Base-by-base conservation (phyloP, 2,113 vertebrate species). In the Leucosticte australis region DNA sequence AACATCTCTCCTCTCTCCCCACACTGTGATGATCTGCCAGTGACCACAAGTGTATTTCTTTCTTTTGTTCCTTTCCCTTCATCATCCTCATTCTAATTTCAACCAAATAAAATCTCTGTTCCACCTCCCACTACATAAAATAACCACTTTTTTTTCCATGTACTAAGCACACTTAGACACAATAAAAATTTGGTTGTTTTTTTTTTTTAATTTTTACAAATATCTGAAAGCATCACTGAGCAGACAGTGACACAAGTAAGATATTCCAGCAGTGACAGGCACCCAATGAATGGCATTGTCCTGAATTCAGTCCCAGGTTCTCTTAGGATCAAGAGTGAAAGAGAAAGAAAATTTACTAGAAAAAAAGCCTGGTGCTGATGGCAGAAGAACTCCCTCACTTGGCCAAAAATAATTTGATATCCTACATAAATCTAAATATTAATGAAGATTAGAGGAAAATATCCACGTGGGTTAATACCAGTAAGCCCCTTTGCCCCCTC, bases 151-250 rank as follows among this genome's bases (percentile, higher is more conserved):
- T 31, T 63, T 60, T 27, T 50, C 21, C 23, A 27, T 35, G 22
- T 37, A 78, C 69, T 83, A 52, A 93, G 18, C 49, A 92, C 78
- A 22, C 67, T 52, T 11, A 20, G 46, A 90, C 71, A 76, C 42
- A 18, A 39, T 6, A 42, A 87, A 91, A 69, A 82, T 92, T 88
- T 74, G 2, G 4, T 30, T 10, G 2, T 9, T 59, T 24, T 20
- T n/a, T 15, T 69, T 47, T 75, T 96, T 96, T 96, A 82, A 96
- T 97, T 96, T 93, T 93, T 96, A 97, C 87, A 95, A 97, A 97
- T 89, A 77, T 94, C 57, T 91, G 52, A 68, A 94, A 78, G 78
- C 91, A 90, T 97, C 96, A 96, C 96, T 95, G 95, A 95, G 83
- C 84, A 83, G 71, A 86, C 67, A 95, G 89, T 95, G 92, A 94